Evolutionary conservation across 2,113 vertebrate species (phyloP).

Genomic region (Hyaena hyaena): DNA sequence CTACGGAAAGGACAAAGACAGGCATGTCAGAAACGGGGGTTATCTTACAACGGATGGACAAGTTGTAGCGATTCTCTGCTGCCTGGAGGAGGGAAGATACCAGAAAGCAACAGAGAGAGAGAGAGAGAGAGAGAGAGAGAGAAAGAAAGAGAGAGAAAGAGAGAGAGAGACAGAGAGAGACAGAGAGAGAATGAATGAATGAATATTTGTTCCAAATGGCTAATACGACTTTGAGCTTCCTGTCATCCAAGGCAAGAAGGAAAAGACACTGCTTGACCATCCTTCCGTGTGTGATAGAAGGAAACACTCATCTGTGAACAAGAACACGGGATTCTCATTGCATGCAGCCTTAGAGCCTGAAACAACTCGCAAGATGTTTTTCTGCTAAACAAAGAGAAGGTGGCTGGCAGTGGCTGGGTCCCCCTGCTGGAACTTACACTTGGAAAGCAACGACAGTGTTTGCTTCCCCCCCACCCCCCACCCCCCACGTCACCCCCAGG

Average conservation of each 20-base stretch:
- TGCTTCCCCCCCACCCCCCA: neutral
- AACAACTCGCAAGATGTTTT: no score
- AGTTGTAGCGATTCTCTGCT: neutral
- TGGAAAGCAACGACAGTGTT: fast-evolving
- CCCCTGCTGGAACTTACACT: neutral
- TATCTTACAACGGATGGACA: neutral
- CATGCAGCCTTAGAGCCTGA: neutral
- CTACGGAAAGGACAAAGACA: conserved; percentile 80
- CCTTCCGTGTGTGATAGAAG: neutral
- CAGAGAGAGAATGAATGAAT: no score
- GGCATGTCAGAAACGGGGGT: neutral
- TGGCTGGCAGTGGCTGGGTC: neutral
- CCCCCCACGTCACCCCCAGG: neutral
- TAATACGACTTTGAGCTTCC: neutral
- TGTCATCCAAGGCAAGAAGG: neutral
- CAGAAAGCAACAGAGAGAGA: neutral
- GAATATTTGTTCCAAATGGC: neutral
- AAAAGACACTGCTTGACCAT: neutral
- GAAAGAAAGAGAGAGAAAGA: no score
- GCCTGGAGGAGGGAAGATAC: neutral
- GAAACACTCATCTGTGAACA: neutral
- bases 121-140: no score
- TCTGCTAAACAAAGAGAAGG: neutral
- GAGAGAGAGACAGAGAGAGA: no score
- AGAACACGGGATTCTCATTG: neutral